Conservation (phyloP, 2,113 vertebrate genomes). For the Coracopsis vasa region DNA sequence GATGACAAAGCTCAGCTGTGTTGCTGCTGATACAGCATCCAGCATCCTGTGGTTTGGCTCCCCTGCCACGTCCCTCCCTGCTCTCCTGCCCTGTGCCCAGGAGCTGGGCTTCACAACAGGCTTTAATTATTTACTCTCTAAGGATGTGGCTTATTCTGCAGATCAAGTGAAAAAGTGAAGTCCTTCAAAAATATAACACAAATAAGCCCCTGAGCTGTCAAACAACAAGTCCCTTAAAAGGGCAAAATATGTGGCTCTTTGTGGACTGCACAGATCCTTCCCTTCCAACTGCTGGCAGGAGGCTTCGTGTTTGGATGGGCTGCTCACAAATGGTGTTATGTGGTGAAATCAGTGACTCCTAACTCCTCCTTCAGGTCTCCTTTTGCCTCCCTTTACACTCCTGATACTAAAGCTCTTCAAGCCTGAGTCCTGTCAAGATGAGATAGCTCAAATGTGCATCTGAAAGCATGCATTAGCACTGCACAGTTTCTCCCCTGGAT, state of each 20-base stretch:
- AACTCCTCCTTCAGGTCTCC: background rate
- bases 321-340: conserved; percentile 9
- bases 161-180: conserved; percentile 50
- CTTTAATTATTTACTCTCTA: conserved; percentile 35
- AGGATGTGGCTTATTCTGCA: conserved; percentile 37
- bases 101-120: background rate
- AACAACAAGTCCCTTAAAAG: conserved; percentile 67
- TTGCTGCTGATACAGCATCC: conserved; percentile 29
- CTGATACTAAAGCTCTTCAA: background rate
- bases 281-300: conserved; percentile 54
- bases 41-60: background rate
- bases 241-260: conserved; percentile 45
- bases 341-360: conserved; percentile 4
- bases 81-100: background rate
- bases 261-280: conserved; percentile 30
- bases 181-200: conserved; percentile 39
- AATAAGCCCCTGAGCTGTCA: conserved; percentile 46
- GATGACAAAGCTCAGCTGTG: conserved; percentile 44
- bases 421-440: background rate
- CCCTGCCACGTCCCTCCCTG: conserved; percentile 28
- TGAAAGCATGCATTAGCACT: background rate
- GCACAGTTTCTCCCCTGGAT: background rate
- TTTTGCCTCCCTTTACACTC: background rate
- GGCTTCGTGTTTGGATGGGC: conserved; percentile 61
- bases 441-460: background rate